A percentile compares a stretch with the other conserved stretches of the same genome.
phyloP scores from a whole-genome alignment of 2,797 vertebrate species.

The Pempheris klunzingeri region DNA sequence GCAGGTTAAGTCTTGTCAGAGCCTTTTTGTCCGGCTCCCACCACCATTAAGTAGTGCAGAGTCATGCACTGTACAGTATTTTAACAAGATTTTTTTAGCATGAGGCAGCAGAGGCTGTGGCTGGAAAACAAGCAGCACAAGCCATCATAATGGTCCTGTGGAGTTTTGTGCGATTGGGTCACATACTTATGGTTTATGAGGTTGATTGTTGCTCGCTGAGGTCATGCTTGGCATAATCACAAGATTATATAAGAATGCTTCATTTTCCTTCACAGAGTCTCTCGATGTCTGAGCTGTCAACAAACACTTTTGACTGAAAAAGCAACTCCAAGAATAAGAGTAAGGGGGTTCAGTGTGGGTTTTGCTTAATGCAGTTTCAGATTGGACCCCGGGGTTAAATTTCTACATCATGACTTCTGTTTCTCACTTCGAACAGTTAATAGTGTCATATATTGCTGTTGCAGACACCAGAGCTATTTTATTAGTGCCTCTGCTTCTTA shows the following conservation, averaged over 20 bases:
- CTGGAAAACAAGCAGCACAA: constrained; percentile 56
- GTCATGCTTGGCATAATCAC: constrained; percentile 71
- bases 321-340: constrained; percentile 6
- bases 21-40: constrained; percentile 27
- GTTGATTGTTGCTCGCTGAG: constrained; percentile 67
- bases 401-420: constrained; percentile 21
- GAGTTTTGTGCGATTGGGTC: constrained; percentile 64
- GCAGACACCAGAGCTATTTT: background rate
- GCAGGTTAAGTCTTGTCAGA: constrained; percentile 13
- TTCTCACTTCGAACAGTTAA: constrained; percentile 3
- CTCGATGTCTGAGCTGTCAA: constrained; percentile 42
- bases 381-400: constrained; percentile 15
- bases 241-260: constrained; percentile 72
- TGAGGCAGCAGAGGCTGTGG: constrained; percentile 46
- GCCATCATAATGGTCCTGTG: constrained; percentile 45
- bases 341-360: constrained; percentile 20
- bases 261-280: constrained; percentile 42
- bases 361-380: constrained; percentile 7
- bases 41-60: constrained; percentile 19
- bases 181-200: constrained; percentile 70
- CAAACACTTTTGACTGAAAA: constrained; percentile 35
- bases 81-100: constrained; percentile 49
- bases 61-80: constrained; percentile 39
- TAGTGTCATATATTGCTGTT: background rate
- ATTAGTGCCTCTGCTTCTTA: background rate